phyloP scores from a whole-genome alignment of 2,113 vertebrate species.

The Xenopus borealis region DNA sequence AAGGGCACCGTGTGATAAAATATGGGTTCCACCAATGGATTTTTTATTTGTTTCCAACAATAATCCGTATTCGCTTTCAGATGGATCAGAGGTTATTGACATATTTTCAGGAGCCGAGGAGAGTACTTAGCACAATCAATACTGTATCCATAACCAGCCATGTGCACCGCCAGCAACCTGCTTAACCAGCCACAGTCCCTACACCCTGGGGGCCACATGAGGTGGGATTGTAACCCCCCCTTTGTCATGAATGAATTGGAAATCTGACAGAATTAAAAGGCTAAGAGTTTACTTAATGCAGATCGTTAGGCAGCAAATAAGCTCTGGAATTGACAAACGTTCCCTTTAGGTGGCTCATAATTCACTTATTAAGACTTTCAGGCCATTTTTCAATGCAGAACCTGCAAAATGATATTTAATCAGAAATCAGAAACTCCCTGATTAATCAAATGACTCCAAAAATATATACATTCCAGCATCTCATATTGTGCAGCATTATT shows the following conservation, averaged over 20 bases:
- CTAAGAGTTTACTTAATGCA: too few species aligned
- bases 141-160: conserved; percentile 53
- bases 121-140: conserved; percentile 49
- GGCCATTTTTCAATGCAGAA: too few species aligned
- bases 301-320: too few species aligned
- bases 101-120: conserved; percentile 41
- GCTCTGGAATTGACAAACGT: too few species aligned
- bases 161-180: not conserved
- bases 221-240: too few species aligned
- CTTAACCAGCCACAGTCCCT: conserved; percentile 8
- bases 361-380: not conserved
- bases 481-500: too few species aligned
- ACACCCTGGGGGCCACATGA: too few species aligned
- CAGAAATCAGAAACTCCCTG: too few species aligned
- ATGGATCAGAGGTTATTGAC: conserved; percentile 50
- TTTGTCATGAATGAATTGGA: not conserved
- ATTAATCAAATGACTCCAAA: too few species aligned
- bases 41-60: conserved; percentile 31
- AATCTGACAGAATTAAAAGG: not conserved
- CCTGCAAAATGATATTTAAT: too few species aligned
- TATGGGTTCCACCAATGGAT: not conserved
- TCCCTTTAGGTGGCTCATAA: too few species aligned
- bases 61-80: conserved; percentile 60
- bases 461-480: too few species aligned
- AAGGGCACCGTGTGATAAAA: conserved; percentile 6